phyloP scores from a whole-genome alignment of 2,113 vertebrate genomes.

The Campylomormyrus numenius region DNA sequence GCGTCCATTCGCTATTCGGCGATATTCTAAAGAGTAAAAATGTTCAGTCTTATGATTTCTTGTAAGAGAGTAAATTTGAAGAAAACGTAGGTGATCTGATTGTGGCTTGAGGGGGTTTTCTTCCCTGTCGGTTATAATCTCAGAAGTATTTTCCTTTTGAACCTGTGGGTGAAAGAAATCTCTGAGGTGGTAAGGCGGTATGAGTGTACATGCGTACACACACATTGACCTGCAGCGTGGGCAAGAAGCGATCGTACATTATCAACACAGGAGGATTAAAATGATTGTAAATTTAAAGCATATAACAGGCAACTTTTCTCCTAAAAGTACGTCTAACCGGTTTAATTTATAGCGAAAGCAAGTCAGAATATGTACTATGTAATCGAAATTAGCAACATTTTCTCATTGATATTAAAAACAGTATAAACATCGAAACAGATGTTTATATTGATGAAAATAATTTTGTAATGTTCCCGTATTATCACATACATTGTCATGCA shows the following conservation, averaged over 20 bases:
- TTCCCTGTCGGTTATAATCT: background rate
- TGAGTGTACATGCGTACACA: background rate
- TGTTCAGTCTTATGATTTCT: conserved; percentile 21
- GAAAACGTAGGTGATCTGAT: conserved; percentile 21
- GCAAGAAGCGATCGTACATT: background rate
- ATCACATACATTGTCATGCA: background rate
- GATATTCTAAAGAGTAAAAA: background rate
- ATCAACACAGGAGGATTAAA: background rate
- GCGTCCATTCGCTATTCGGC: background rate
- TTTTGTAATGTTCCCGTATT: background rate
- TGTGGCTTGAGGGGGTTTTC: conserved; percentile 13
- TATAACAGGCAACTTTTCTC: background rate
- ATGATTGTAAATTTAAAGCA: background rate
- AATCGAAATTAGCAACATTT: background rate
- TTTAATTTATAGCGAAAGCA: background rate
- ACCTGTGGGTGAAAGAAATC: conserved; percentile 23
- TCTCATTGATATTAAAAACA: background rate
- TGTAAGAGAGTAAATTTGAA: conserved; percentile 18
- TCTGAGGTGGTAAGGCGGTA: conserved; percentile 1
- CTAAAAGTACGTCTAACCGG: background rate
- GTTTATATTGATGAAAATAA: background rate
- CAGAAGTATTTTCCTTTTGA: conserved; percentile 11
- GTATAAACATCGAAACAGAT: background rate
- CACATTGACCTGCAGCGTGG: background rate
- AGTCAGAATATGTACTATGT: background rate